Base-by-base conservation (phyloP, 2,113 vertebrate species). In the Chascanopsetta lugubris region DNA sequence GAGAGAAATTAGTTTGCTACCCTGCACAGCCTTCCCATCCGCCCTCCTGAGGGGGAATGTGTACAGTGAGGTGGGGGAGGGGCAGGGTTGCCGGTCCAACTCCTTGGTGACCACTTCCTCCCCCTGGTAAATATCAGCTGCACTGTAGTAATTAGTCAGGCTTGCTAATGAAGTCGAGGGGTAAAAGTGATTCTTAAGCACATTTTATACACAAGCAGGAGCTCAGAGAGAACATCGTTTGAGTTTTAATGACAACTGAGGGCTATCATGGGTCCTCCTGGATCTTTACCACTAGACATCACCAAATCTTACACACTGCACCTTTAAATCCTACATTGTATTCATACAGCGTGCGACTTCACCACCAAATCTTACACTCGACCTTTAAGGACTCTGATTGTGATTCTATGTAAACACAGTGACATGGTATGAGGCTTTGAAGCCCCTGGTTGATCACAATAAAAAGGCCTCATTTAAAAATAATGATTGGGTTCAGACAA, bases 61-160 rank as follows among this genome's bases (percentile, higher is more conserved):
- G 30, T 32, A n/a, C n/a, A 30, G 29, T 30, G 4, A 4, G 6
- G 15, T 1, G 18, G 27, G 46, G 38, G 40, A 25, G 67, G 59
- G 32, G 40, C 20, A n/a, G 22, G 56, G 75, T 80, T 81, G 76
- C 50, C 60, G 72, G 79, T 87, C 79, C 51, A 65, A 77, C 69
- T 87, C 69, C 58, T 72, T 9, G 0, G 79, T 61, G 69, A 29
- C 72, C 53, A 20, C 38, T 32, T 46, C 54, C 58, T 15, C 66
- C 34, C 36, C 12, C 12, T 5, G 12, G 15, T 40, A 40, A 55
- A 74, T 73, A 63, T 74, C 70, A 42, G 53, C 50, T 80, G 49
- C 25, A 12, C 57, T 20, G 42, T 30, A 46, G 40, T 62, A 74
- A 72, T 83, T 77, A 67, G 45, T 29, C 24, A 8, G 24, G 69